Evolutionary conservation across 2,797 vertebrate species (phyloP).

Genomic region (Percopsis omiscomaycus): DNA sequence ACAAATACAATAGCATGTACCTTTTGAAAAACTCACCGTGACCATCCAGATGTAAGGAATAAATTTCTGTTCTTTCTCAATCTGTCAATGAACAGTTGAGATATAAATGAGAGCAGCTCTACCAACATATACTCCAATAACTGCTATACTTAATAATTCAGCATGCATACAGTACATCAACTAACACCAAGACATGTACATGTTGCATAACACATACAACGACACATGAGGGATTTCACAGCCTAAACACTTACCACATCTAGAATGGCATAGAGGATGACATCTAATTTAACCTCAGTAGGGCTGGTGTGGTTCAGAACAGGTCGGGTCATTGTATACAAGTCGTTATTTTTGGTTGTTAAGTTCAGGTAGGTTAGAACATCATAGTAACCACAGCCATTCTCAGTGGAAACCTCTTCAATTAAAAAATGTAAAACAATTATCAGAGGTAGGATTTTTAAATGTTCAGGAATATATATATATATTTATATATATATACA

Average conservation of each 20-base stretch:
- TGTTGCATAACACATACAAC: neutral
- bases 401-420: constrained; percentile 5
- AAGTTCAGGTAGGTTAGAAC: constrained; percentile 40
- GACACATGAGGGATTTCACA: neutral
- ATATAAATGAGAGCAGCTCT: neutral
- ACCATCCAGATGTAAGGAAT: constrained; percentile 58
- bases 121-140: neutral
- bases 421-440: no score
- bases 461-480: no score
- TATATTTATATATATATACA: no score
- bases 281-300: constrained; percentile 21
- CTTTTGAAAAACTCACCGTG: constrained; percentile 45
- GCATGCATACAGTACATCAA: neutral
- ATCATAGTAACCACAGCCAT: constrained; percentile 35
- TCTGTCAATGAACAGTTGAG: constrained; percentile 34
- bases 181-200: neutral
- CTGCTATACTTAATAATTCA: neutral
- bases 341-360: constrained; percentile 17
- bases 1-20: no score
- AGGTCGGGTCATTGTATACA: constrained; percentile 29
- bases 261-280: constrained; percentile 20
- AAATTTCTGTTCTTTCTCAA: constrained; percentile 71
- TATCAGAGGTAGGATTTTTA: no score
- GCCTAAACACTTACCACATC: neutral
- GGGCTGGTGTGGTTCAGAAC: constrained; percentile 32